Evolutionary conservation across 2,113 vertebrate genomes (phyloP), one percentile per base, ranked within the genome.

Genomic region (Zingel zingel): DNA sequence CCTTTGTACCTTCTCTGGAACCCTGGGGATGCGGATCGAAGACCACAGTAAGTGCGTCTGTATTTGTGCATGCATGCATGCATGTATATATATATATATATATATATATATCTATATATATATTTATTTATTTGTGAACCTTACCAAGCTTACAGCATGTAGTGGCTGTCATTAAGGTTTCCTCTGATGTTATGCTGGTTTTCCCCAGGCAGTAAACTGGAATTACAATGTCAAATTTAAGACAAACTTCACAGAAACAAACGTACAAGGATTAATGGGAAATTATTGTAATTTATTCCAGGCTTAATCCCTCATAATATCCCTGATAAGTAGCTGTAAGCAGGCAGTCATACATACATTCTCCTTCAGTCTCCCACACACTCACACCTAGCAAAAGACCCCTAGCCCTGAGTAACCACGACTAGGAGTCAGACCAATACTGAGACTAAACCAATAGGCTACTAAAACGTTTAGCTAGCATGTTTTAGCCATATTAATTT

Each of bases 221-320:
- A 94, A 92, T 92, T 91, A 89, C 66, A 85, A 83, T 88, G 90
- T 94, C 86, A 92, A 78, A 84, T 93, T 90, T 80, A 86, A 92
- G 89, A 88, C 81, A 89, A 86, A 86, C 73, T 74, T 83, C 79
- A 86, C 84, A 89, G 82, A 88, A 91, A 91, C 84, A 93, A 90
- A 93, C 65, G 43, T 86, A 73, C 77, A 79, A 86, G 91, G 92
- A 93, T 93, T 93, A 92, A 92, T 90, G 78, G 74, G 88, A 94
- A 95, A 94, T 90, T 94, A 94, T 94, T 95, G 88, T 85, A 93
- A 95, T 91, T 77, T 91, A 94, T 95, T 94, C 91, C 76, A 83
- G 74, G 79, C 81, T 72, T 93, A 94, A 94, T 92, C 91, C 89
- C 75, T 87, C 74, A 83, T 89, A 88, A 87, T 82, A 77, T 82